These are phyloP conservation scores for Anas capensis DNA, from an alignment of 2,797 vertebrate genomes.

Conservation along the genomic window DNA sequence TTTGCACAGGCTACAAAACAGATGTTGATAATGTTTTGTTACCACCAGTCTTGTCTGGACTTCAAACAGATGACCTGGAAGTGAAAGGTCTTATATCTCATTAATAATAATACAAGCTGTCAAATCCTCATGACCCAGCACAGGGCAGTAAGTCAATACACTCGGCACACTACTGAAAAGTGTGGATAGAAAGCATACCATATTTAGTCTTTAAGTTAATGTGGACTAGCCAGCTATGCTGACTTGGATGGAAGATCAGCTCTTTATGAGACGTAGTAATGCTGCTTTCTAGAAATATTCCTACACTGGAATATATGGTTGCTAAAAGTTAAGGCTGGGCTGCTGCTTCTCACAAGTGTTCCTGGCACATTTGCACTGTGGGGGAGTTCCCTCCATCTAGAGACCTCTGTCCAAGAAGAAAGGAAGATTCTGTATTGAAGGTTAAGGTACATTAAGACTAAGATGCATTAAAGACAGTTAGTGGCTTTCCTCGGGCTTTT, in stretches of 20 bases:
- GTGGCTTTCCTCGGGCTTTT: not conserved
- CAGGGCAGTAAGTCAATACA: slow-evolving; percentile 15
- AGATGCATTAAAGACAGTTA: not conserved
- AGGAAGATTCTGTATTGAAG: not conserved
- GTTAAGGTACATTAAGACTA: not conserved
- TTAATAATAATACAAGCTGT: slow-evolving; percentile 65
- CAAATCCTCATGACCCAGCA: slow-evolving; percentile 20
- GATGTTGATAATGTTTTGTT: slow-evolving; percentile 50
- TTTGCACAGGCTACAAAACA: slow-evolving; percentile 49
- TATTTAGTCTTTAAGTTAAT: not conserved
- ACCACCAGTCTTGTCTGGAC: slow-evolving; percentile 35
- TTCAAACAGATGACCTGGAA: slow-evolving; percentile 70
- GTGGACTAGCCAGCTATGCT: rapidly evolving
- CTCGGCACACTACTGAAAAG: not conserved
- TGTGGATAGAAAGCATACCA: not conserved
- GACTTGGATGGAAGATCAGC: not conserved
- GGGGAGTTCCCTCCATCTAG: not conserved
- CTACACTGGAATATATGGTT: not conserved
- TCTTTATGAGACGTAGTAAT: not conserved
- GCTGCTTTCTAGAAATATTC: not conserved
- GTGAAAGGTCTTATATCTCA: slow-evolving; percentile 63
- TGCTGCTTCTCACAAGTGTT: not conserved
- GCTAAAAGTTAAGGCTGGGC: not conserved
- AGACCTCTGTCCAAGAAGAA: not conserved
- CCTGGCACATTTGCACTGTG: not conserved